Conservation (phyloP, 64 coral and sea anemone species). For the Catalaphyllia jardinei region DNA sequence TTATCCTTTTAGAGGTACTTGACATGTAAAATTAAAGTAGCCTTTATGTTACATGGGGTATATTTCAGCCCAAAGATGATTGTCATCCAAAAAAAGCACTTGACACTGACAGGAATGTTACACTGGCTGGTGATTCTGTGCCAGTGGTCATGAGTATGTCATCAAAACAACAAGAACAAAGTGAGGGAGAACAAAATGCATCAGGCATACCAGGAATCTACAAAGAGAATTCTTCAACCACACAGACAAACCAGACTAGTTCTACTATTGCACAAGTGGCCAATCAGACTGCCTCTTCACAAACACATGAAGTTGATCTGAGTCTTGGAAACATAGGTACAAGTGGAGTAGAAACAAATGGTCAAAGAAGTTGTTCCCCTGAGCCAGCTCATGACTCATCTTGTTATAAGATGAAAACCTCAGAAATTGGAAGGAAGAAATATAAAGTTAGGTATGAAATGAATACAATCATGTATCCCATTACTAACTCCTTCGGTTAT, state of each 20-base stretch:
- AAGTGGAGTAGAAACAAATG: not conserved
- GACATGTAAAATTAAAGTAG: not conserved
- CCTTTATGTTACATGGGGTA: not conserved
- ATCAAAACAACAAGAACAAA: not conserved
- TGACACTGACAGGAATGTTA: not conserved
- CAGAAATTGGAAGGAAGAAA: not conserved
- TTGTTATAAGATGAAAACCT: not conserved
- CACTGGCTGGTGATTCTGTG: not conserved
- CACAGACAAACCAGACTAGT: not conserved
- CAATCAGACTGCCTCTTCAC: not conserved
- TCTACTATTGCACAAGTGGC: not conserved
- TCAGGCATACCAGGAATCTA: not conserved
- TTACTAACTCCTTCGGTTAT: not conserved
- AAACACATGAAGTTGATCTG: not conserved
- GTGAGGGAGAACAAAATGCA: not conserved
- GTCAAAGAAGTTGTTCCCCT: not conserved
- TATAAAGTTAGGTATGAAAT: slow-evolving; percentile 2
- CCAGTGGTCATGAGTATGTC: not conserved
- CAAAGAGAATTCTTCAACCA: not conserved
- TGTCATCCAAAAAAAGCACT: not conserved
- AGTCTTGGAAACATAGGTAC: not conserved
- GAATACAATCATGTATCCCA: no score
- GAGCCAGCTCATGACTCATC: not conserved
- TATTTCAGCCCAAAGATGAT: slow-evolving; percentile 19
- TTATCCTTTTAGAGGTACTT: not conserved